A percentile compares a stretch with the other conserved stretches of the same genome.
Conservation (phyloP, 2,888 invertebrate genomes). For the Acronicta psi region DNA sequence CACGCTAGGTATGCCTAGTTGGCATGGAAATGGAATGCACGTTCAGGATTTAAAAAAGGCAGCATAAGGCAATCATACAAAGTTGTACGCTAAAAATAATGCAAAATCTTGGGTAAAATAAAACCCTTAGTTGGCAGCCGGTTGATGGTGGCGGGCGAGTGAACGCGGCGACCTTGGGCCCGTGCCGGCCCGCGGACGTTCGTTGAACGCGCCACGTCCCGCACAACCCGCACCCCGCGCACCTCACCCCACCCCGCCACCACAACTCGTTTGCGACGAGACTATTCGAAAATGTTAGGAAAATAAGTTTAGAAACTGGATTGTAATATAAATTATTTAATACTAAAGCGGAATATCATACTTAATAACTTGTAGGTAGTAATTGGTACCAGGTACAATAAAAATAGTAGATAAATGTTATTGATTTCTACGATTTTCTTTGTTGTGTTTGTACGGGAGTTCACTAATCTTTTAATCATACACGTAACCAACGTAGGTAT, state of each 20-base stretch:
- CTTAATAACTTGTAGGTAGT: too few species aligned
- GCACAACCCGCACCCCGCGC: slow-evolving; percentile 51
- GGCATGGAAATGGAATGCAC: slow-evolving; percentile 16
- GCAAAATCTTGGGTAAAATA: slow-evolving; percentile 63
- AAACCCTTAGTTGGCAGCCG: slow-evolving; percentile 60
- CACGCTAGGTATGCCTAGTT: slow-evolving; percentile 49
- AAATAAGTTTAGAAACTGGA: neutral
- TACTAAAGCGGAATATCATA: too few species aligned
- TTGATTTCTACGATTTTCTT: slow-evolving; percentile 28
- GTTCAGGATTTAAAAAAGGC: slow-evolving; percentile 41
- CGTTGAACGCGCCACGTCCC: slow-evolving; percentile 81
- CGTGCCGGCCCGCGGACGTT: slow-evolving; percentile 87
- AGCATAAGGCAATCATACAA: slow-evolving; percentile 40
- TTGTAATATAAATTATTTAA: too few species aligned
- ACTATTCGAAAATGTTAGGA: slow-evolving; percentile 71
- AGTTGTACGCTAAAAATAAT: slow-evolving; percentile 54
- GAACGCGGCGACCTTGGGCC: slow-evolving; percentile 86
- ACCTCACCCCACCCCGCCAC: slow-evolving; percentile 56
- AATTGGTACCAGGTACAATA: too few species aligned
- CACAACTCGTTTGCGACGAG: slow-evolving; percentile 80
- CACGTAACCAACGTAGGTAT: neutral
- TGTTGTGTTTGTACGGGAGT: slow-evolving; percentile 27
- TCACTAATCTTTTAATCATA: slow-evolving; percentile 30
- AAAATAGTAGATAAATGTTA: slow-evolving; percentile 23
- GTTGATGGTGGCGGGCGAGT: slow-evolving; percentile 69